These are phyloP conservation scores for Carterocephalus palaemon DNA, from an alignment of 2,888 invertebrate genomes.

Conservation along the genomic window DNA sequence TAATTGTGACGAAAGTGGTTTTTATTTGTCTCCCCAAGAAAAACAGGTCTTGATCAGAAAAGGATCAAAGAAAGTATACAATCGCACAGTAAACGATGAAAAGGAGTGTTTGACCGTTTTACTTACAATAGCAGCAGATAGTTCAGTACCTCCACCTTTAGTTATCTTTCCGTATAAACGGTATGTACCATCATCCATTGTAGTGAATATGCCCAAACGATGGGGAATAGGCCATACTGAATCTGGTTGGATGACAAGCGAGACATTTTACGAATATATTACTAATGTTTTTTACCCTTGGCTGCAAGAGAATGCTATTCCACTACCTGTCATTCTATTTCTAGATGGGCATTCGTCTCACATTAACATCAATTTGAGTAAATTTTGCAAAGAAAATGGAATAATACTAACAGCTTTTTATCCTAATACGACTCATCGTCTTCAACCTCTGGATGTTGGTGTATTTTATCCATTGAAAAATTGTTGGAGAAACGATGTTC, in stretches of 20 bases:
- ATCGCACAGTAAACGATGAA: conserved; percentile 27
- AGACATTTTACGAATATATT: conserved; percentile 29
- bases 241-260: conserved; percentile 29
- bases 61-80: conserved; percentile 28
- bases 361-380: conserved; percentile 24
- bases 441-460: conserved; percentile 50
- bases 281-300: conserved; percentile 27
- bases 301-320: conserved; percentile 26
- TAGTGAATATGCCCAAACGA: conserved; percentile 22
- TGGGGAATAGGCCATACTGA: conserved; percentile 30
- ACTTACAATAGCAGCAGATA: conserved; percentile 28
- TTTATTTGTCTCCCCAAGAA: conserved; percentile 30
- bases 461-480: conserved; percentile 45
- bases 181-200: conserved; percentile 25
- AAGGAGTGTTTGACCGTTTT: conserved; percentile 29
- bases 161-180: conserved; percentile 30
- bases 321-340: conserved; percentile 26
- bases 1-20: conserved; percentile 31
- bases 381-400: conserved; percentile 24
- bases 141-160: conserved; percentile 26
- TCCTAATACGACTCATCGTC: conserved; percentile 49
- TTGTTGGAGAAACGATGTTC: conserved; percentile 31
- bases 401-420: conserved; percentile 27
- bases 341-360: conserved; percentile 27
- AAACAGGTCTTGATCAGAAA: conserved; percentile 28